These are phyloP conservation scores for Acleris sparsana DNA, from an alignment of 2,888 invertebrate species.

Conservation along the genomic window DNA sequence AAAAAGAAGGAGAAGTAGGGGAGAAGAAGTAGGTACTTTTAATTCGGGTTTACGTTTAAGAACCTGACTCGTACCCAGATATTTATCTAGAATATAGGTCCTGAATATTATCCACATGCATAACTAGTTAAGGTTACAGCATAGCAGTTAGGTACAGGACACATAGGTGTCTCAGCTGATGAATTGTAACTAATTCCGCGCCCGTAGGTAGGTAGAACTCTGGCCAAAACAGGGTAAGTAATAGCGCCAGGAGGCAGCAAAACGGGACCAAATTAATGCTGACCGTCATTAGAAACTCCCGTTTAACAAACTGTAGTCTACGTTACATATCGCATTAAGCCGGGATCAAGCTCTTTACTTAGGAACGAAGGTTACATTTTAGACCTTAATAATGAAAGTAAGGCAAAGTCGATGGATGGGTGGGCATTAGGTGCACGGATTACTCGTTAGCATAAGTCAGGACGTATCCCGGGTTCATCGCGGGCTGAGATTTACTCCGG, in stretches of 20 bases:
- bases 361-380: slow-evolving; percentile 13
- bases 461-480: slow-evolving; percentile 50
- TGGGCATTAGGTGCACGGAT: slow-evolving; percentile 39
- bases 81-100: too few relatives aligned
- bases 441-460: slow-evolving; percentile 48
- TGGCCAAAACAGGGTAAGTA: slow-evolving; percentile 13
- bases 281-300: slow-evolving; percentile 36
- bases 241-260: slow-evolving; percentile 16
- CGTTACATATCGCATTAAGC: slow-evolving; percentile 23
- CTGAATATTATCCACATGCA: too few relatives aligned
- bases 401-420: slow-evolving; percentile 38
- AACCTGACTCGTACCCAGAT: too few relatives aligned
- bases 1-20: too few relatives aligned
- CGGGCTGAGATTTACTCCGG: slow-evolving; percentile 46
- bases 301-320: slow-evolving; percentile 33
- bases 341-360: slow-evolving; percentile 15
- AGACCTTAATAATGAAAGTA: slow-evolving; percentile 32
- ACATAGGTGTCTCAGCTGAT: slow-evolving; percentile 17
- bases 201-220: slow-evolving; percentile 24
- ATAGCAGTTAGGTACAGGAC: too few relatives aligned
- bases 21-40: too few relatives aligned
- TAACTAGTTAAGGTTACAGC: too few relatives aligned
- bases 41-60: too few relatives aligned
- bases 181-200: slow-evolving; percentile 26
- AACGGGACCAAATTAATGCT: slow-evolving; percentile 27